Conservation (phyloP, 2,113 vertebrate genomes). For the Phalacrocorax pelagicus region DNA sequence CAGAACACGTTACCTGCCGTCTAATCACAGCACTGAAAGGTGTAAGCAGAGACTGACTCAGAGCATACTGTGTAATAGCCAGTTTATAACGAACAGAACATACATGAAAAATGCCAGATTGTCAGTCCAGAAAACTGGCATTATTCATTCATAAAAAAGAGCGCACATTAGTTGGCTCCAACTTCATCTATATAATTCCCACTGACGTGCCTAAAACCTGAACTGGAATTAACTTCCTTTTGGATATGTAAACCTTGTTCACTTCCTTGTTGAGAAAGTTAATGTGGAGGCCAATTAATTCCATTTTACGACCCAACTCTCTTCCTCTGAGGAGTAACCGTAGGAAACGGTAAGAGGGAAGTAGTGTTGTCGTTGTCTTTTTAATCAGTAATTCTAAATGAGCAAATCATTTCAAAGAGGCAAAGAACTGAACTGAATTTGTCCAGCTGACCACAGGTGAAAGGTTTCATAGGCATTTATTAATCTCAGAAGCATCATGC, state of each 20-base stretch:
- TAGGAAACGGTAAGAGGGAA: neutral
- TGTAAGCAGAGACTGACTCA: neutral
- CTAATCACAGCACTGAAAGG: neutral
- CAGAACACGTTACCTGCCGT: neutral
- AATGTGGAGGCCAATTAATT: neutral
- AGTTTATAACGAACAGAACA: neutral
- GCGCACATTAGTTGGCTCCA: neutral
- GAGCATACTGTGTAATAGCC: neutral
- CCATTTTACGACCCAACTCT: neutral
- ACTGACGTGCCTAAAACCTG: neutral
- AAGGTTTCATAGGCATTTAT: neutral
- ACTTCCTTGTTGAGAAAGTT: neutral
- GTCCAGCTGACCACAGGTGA: neutral
- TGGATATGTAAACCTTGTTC: neutral
- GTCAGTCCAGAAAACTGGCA: neutral
- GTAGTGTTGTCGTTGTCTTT: neutral
- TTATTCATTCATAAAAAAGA: neutral
- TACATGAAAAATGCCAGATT: neutral
- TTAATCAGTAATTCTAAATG: neutral
- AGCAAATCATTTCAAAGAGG: neutral
- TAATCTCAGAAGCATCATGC: neutral
- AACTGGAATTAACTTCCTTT: neutral
- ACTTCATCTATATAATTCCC: neutral
- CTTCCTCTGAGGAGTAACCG: neutral
- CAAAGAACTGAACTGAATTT: neutral